Conservation (phyloP, 2,797 vertebrate genomes). For the Urosaurus nigricauda region DNA sequence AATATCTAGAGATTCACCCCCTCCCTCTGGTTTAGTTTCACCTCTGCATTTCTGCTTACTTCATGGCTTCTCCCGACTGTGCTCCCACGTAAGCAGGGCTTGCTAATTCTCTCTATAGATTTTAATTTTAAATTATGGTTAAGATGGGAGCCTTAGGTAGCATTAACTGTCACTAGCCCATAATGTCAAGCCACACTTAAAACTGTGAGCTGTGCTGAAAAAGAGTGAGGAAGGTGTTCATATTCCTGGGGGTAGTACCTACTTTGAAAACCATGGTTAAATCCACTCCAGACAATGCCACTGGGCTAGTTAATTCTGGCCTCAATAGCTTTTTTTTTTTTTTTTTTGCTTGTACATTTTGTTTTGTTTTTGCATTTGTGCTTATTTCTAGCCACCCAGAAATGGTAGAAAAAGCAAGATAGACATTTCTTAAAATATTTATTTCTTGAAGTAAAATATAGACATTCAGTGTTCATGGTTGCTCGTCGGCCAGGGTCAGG, state of each 20-base stretch:
- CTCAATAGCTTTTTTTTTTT: rapidly evolving
- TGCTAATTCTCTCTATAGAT: background rate
- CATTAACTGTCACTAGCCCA: background rate
- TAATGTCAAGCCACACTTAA: background rate
- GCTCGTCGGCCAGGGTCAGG: background rate
- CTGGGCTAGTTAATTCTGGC: background rate
- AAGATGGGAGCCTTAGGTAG: background rate
- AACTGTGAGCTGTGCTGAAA: background rate
- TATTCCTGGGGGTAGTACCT: background rate
- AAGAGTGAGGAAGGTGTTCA: background rate
- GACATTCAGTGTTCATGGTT: too few relatives aligned
- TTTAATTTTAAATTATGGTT: background rate
- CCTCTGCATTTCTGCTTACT: background rate
- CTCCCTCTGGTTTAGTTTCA: too few relatives aligned
- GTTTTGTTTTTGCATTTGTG: background rate
- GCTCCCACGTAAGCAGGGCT: background rate
- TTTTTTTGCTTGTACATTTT: background rate
- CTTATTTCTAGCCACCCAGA: background rate
- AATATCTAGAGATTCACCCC: too few relatives aligned
- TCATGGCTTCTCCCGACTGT: background rate
- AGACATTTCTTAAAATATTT: too few relatives aligned
- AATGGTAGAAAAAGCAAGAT: background rate
- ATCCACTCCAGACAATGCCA: background rate
- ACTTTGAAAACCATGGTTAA: background rate
- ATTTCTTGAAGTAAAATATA: too few relatives aligned